phyloP scores from a whole-genome alignment of 2,113 vertebrate species.

The Noctilio leporinus region DNA sequence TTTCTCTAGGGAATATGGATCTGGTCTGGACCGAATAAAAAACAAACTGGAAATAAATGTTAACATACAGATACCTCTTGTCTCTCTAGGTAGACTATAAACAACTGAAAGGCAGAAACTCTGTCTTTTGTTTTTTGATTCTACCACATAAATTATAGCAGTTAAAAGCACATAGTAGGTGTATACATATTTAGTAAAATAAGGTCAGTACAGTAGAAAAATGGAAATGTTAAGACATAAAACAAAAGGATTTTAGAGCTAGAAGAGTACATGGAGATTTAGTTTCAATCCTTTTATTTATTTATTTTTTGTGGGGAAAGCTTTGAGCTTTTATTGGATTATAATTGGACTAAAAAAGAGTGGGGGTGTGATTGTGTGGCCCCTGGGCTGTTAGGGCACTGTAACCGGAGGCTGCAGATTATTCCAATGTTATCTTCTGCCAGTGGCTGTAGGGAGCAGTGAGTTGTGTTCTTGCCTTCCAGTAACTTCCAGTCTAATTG shows the following conservation, averaged over 20 bases:
- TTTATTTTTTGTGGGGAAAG: too few species aligned
- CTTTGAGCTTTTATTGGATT: too few species aligned
- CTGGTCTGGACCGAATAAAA: background rate
- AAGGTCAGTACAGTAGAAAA: background rate
- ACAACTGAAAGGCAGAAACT: background rate
- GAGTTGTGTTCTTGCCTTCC: too few species aligned
- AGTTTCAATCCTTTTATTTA: constrained; percentile 5
- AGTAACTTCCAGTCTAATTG: too few species aligned
- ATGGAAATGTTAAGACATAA: background rate
- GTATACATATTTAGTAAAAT: constrained; percentile 22
- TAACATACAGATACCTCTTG: background rate
- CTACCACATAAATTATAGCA: background rate
- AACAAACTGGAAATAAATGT: background rate
- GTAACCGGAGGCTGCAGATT: too few species aligned
- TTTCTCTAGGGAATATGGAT: constrained; percentile 1
- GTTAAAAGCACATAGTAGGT: constrained; percentile 9
- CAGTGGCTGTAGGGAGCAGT: too few species aligned
- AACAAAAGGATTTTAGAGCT: background rate
- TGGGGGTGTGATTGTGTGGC: too few species aligned
- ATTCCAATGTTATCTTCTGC: too few species aligned
- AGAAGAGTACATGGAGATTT: background rate
- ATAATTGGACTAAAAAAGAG: too few species aligned
- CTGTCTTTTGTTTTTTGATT: background rate
- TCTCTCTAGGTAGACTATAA: background rate
- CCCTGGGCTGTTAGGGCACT: too few species aligned